These are phyloP conservation scores for Pollachius pollachius DNA, from an alignment of 2,113 vertebrate genomes.

Conservation along the genomic window DNA sequence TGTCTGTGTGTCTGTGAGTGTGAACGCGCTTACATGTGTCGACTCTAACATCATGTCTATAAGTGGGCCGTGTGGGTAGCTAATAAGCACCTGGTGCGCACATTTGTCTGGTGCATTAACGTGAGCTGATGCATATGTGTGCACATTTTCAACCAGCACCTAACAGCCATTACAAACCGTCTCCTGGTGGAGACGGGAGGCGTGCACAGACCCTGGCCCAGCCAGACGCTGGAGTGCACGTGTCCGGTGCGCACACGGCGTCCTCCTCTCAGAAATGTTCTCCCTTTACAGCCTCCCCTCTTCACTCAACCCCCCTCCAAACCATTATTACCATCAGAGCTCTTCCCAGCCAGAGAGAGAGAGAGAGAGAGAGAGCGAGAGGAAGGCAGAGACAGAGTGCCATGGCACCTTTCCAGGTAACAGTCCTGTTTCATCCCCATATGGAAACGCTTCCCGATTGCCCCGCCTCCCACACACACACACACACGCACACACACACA, in stretches of 20 bases:
- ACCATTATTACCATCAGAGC: constrained; percentile 52
- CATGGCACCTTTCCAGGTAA: constrained; percentile 70
- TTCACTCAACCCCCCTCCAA: neutral
- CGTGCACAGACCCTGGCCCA: neutral
- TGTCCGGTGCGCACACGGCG: no score
- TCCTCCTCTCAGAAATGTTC: neutral
- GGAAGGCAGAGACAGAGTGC: constrained; percentile 26
- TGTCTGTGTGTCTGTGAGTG: constrained; percentile 8
- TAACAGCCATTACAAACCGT: neutral
- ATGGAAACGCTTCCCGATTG: constrained; percentile 62
- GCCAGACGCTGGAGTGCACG: no score
- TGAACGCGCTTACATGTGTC: neutral
- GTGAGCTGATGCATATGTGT: neutral
- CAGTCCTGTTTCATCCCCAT: constrained; percentile 63
- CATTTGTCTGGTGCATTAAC: neutral
- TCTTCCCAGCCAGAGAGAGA: constrained; percentile 48
- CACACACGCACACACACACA: constrained; percentile 5
- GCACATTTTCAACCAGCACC: neutral
- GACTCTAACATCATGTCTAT: neutral
- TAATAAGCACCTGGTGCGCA: neutral
- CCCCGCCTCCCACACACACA: constrained; percentile 19
- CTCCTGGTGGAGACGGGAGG: neutral
- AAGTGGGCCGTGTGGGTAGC: neutral
- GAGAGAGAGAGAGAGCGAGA: no score
- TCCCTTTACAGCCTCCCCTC: neutral